Conservation (phyloP, 2,797 vertebrate species). For the Syndactyla subalaris region DNA sequence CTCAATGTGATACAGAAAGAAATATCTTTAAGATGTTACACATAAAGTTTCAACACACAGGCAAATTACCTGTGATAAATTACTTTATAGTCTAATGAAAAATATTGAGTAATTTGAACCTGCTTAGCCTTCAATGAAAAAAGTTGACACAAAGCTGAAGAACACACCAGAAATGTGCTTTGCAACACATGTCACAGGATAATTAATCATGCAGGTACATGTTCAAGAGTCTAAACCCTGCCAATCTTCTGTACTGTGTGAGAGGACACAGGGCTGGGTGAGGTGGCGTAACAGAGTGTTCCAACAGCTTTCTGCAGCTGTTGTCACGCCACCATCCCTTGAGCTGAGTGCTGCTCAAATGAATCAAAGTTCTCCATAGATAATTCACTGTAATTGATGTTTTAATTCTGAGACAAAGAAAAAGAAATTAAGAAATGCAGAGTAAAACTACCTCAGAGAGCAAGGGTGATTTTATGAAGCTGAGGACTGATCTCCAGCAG, state of each 20-base stretch:
- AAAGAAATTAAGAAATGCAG: not conserved
- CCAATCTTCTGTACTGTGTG: not conserved
- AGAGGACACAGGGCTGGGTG: not conserved
- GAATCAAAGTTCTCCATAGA: not conserved
- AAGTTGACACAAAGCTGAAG: not conserved
- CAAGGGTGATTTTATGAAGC: not conserved
- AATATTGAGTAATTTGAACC: not conserved
- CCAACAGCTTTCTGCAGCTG: not conserved
- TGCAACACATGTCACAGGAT: not conserved
- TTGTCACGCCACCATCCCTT: not conserved
- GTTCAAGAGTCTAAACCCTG: not conserved
- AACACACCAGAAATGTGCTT: not conserved
- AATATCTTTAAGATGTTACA: not conserved
- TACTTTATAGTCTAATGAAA: not conserved
- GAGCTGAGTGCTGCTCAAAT: not conserved
- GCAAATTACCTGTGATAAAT: not conserved
- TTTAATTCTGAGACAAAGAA: not conserved
- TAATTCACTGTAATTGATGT: not conserved
- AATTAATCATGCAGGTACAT: not conserved
- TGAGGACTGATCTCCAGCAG: not conserved
- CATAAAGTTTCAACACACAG: not conserved
- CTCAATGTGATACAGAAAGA: not conserved
- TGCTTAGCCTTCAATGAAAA: not conserved
- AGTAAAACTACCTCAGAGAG: not conserved
- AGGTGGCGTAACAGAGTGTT: not conserved